Evolutionary conservation across 2,888 invertebrate species (phyloP).

Genomic region (Lasioglossum calceatum): DNA sequence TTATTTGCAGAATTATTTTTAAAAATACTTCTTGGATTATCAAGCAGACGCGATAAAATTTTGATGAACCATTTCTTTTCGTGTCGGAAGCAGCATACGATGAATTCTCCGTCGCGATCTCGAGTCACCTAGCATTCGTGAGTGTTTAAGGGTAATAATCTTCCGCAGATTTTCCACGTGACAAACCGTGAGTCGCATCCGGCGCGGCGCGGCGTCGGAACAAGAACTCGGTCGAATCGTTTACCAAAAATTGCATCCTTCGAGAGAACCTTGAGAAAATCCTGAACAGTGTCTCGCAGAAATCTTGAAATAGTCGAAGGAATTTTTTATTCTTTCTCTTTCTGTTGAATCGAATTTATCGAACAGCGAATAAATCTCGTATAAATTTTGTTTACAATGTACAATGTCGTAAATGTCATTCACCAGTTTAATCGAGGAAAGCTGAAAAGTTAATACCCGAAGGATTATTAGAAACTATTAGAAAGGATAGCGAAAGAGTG

Average conservation of each 20-base stretch:
- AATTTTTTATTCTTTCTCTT: background rate
- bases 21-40: background rate
- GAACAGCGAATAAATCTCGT: background rate
- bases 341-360: background rate
- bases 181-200: slow-evolving; percentile 46
- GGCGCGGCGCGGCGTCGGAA: slow-evolving; percentile 9
- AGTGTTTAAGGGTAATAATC: slow-evolving; percentile 69
- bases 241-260: slow-evolving; percentile 45
- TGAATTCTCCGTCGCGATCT: background rate
- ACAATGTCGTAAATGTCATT: background rate
- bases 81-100: background rate
- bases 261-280: slow-evolving; percentile 18
- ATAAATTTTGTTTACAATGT: background rate
- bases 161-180: slow-evolving; percentile 79
- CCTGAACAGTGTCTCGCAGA: background rate
- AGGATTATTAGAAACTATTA: background rate
- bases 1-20: background rate
- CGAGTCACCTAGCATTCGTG: slow-evolving; percentile 14
- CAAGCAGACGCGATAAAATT: background rate
- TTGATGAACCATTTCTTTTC: background rate
- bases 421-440: background rate
- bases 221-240: slow-evolving; percentile 65
- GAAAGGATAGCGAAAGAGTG: background rate
- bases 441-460: background rate
- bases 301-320: background rate